These are phyloP conservation scores for Apostichopus californicus DNA, from an alignment of 35 echinoderm and acorn worm genomes.

Conservation along the genomic window DNA sequence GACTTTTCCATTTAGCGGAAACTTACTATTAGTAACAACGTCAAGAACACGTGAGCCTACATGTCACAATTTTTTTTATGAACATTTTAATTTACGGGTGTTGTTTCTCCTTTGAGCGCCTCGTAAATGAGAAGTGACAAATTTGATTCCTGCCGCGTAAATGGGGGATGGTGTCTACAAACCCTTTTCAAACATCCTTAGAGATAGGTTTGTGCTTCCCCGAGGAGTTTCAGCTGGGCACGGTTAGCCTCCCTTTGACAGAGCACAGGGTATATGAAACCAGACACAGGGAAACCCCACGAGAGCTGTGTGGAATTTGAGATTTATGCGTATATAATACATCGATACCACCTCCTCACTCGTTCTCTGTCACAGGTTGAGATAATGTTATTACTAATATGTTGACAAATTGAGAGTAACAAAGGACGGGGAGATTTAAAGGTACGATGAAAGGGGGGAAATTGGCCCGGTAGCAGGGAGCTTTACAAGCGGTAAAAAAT, in stretches of 20 bases:
- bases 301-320: constrained; percentile 15
- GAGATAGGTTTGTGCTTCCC: constrained; percentile 22
- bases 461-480: too few relatives aligned
- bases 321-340: background rate
- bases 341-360: background rate
- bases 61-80: background rate
- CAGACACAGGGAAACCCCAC: constrained; percentile 35
- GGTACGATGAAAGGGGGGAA: too few relatives aligned
- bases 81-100: background rate
- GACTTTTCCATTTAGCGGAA: background rate
- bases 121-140: constrained; percentile 36
- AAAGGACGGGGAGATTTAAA: background rate
- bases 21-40: background rate
- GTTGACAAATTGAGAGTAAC: constrained; percentile 4
- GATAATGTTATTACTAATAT: background rate
- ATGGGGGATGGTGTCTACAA: background rate
- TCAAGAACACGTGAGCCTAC: background rate
- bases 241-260: constrained; percentile 24
- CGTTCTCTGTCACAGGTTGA: background rate
- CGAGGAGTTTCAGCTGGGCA: constrained; percentile 35
- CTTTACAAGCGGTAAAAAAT: too few relatives aligned
- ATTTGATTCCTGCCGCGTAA: constrained; percentile 38
- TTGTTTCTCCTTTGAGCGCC: constrained; percentile 19
- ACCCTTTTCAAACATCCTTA: background rate
- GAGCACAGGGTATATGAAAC: constrained; percentile 34